These are phyloP conservation scores for Nothoprocta pentlandii DNA, from an alignment of 2,113 vertebrate genomes.

Conservation along the genomic window DNA sequence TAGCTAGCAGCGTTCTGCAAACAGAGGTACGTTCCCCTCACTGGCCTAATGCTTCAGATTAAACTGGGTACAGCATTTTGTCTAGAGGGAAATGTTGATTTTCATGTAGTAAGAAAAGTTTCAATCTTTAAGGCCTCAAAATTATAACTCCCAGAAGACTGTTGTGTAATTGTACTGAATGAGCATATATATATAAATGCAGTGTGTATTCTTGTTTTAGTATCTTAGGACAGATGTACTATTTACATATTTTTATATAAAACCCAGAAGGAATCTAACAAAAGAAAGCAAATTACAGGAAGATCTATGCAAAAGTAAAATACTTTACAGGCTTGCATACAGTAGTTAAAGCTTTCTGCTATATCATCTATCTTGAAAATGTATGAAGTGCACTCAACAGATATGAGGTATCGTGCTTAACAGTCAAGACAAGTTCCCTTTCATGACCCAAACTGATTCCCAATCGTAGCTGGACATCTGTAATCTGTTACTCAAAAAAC, in stretches of 20 bases:
- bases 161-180: neutral
- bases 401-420: fast-evolving
- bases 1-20: neutral
- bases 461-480: neutral
- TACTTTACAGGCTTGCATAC: neutral
- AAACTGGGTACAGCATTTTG: no score
- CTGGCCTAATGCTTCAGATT: neutral
- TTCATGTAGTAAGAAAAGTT: neutral
- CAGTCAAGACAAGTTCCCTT: neutral
- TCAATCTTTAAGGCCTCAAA: neutral
- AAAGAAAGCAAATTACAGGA: neutral
- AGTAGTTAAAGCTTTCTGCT: neutral
- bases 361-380: neutral
- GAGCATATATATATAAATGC: fast-evolving
- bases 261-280: neutral
- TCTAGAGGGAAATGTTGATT: no score
- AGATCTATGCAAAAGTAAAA: neutral
- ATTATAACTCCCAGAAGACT: neutral
- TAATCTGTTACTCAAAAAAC: neutral
- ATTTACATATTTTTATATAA: neutral
- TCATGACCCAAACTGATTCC: neutral
- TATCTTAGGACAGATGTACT: neutral
- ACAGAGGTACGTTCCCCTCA: neutral
- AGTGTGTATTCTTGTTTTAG: neutral
- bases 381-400: neutral